Evolutionary conservation across 2,888 invertebrate species (phyloP).

Genomic region (Pristionchus arcanus): DNA sequence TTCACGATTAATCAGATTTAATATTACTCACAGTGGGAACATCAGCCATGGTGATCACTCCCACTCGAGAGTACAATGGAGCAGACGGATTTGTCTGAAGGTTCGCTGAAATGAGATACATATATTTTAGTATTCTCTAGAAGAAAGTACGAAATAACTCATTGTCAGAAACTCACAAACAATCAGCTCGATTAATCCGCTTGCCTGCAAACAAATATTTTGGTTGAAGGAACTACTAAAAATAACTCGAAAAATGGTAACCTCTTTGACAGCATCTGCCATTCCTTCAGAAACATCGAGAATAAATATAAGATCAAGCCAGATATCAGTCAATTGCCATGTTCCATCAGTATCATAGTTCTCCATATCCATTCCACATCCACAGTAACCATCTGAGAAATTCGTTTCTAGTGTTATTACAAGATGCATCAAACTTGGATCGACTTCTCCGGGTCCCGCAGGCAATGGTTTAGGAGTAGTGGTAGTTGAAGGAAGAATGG

Average conservation of each 20-base stretch:
- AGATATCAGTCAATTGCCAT: slow-evolving; percentile 8
- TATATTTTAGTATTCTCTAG: not conserved
- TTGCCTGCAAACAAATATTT: not conserved
- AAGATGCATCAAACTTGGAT: not conserved
- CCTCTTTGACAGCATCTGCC: not conserved
- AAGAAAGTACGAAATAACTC: not conserved
- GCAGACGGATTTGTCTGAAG: not conserved
- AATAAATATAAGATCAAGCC: slow-evolving; percentile 19
- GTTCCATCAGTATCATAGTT: slow-evolving; percentile 19
- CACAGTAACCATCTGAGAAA: slow-evolving; percentile 9
- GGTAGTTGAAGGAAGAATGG: not conserved
- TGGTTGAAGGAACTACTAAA: not conserved
- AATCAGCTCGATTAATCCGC: not conserved
- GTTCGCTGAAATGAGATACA: not conserved
- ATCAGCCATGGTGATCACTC: slow-evolving; percentile 14
- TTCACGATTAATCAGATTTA: not conserved
- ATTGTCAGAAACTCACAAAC: not conserved
- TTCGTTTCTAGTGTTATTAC: not conserved
- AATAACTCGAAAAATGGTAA: not conserved
- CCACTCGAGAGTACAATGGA: not conserved
- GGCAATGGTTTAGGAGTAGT: not conserved
- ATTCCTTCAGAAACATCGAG: slow-evolving; percentile 15
- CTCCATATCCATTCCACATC: not conserved
- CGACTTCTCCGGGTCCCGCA: slow-evolving; percentile 6
- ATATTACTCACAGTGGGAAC: not conserved